Percentiles rank a stretch among this genome's conserved stretches.
phyloP scores from a whole-genome alignment of 92 coral and sea anemone species.

The Paragorgia papillata region DNA sequence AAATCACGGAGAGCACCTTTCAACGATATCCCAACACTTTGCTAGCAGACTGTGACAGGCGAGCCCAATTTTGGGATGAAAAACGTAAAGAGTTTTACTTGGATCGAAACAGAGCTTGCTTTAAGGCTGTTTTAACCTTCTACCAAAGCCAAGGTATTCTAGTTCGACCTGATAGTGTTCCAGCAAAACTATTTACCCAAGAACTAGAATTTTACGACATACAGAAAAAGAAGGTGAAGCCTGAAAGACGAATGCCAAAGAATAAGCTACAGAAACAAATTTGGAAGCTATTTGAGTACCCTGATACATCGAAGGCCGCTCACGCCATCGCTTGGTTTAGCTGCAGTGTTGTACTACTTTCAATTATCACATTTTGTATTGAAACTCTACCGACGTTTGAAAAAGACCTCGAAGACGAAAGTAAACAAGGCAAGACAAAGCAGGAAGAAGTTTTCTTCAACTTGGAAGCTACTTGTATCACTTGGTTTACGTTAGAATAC shows the following conservation, averaged over 20 bases:
- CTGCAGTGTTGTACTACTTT: slow-evolving; percentile 70
- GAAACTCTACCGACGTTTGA: slow-evolving; percentile 88
- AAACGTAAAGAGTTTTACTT: slow-evolving; percentile 73
- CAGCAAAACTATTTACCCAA: slow-evolving; percentile 74
- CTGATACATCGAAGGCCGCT: slow-evolving; percentile 86
- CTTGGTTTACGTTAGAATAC: slow-evolving; percentile 93
- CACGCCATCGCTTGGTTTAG: slow-evolving; percentile 82
- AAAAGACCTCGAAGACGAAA: slow-evolving; percentile 48
- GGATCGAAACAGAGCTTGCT: slow-evolving; percentile 90
- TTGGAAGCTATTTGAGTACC: slow-evolving; percentile 90
- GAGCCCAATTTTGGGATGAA: slow-evolving; percentile 73
- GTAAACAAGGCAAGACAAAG: slow-evolving; percentile 47
- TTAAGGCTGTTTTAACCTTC: slow-evolving; percentile 86
- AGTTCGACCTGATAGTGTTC: slow-evolving; percentile 79
- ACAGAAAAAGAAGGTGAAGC: slow-evolving; percentile 73
- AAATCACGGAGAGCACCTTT: slow-evolving; percentile 76
- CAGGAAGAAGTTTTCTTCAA: slow-evolving; percentile 61
- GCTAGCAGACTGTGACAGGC: slow-evolving; percentile 69
- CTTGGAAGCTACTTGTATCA: slow-evolving; percentile 80
- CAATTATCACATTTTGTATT: slow-evolving; percentile 87
- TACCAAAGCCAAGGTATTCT: slow-evolving; percentile 93
- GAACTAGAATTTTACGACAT: slow-evolving; percentile 90
- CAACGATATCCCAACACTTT: slow-evolving; percentile 88
- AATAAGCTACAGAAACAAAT: slow-evolving; percentile 67
- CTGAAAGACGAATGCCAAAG: slow-evolving; percentile 62